Percentiles rank a stretch among this genome's conserved stretches.
Evolutionary conservation across 2,113 vertebrate species (phyloP).

Genomic region (Spheniscus mendiculus): DNA sequence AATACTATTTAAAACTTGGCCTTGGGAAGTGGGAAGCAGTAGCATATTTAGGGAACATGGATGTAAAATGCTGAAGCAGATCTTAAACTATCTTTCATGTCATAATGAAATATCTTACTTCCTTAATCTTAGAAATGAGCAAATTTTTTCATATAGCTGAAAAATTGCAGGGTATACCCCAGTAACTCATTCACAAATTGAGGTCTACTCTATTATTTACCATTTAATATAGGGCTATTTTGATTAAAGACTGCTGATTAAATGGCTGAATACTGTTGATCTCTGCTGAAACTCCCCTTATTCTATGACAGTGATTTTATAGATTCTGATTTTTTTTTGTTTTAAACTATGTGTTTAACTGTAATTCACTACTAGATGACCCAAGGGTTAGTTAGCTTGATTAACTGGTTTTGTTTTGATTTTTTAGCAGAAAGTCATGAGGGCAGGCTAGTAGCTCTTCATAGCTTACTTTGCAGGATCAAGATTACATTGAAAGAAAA

Average conservation of each 20-base stretch:
- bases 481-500: neutral
- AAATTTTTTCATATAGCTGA: neutral
- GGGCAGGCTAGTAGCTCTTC: neutral
- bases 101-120: neutral
- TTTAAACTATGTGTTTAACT: neutral
- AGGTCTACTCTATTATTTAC: neutral
- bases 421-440: neutral
- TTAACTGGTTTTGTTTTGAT: neutral
- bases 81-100: neutral
- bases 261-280: neutral
- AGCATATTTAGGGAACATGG: neutral
- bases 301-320: neutral
- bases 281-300: neutral
- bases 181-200: neutral
- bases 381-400: neutral
- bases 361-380: neutral
- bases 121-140: neutral
- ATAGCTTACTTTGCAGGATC: neutral
- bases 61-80: neutral
- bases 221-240: neutral
- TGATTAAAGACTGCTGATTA: neutral
- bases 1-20: neutral
- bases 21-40: neutral
- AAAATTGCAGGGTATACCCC: neutral
- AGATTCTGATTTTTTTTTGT: neutral